Base-by-base conservation (phyloP, 2,888 invertebrate species). In the Callinectes sapidus region DNA sequence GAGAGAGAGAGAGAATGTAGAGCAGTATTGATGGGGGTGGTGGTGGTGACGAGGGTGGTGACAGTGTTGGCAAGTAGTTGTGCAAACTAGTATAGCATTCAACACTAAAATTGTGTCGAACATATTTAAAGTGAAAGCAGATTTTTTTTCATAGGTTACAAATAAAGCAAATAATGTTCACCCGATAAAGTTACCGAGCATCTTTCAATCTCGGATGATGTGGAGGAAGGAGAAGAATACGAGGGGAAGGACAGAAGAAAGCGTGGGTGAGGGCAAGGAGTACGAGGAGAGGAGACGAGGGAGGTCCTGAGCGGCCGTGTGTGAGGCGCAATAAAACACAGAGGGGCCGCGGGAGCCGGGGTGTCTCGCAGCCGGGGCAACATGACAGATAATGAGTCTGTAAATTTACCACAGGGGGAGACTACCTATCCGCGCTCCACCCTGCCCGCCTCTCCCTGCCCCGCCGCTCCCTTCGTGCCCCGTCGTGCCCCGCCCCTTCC, bases 381-480 rank as follows among this genome's bases (percentile, higher is more conserved):
- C 90, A 90, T 90, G 90, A 90, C 90, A 90, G 81, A 54, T 90
- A 85, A 86, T 55, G 90, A 90, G 55, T 85, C 90, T 86, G 90
- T 90, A 90, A 90, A 90, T 90, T 90, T 90, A 85, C 48, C 90
- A 39, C 71, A 10, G 86, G 66, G 77, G 39, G 61, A 32, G 88
- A 32, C 61, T 32, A 55, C 55, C 90, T 85, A 61, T 32, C 90
- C 86, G 39, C 77, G 85, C 90, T 55, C 89, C 89, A 71, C 71
- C 90, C 77, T 89, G 77, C 23, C 89, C 71, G 77, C 89, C 77
- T 66, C 77, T 14, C 23, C 89, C n/a, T 89, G 39, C 42, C 89
- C 42, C 71, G 71, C 42, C 71, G 71, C 71, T 28, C 89, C 61
- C 35, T 48, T 48, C 89, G 18, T 61, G 66, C 28, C 89, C 61